Evolutionary conservation across 2,888 invertebrate genomes (phyloP), one percentile per base, ranked within the genome.

Genomic region (Mesorhabditis spiculigera): DNA sequence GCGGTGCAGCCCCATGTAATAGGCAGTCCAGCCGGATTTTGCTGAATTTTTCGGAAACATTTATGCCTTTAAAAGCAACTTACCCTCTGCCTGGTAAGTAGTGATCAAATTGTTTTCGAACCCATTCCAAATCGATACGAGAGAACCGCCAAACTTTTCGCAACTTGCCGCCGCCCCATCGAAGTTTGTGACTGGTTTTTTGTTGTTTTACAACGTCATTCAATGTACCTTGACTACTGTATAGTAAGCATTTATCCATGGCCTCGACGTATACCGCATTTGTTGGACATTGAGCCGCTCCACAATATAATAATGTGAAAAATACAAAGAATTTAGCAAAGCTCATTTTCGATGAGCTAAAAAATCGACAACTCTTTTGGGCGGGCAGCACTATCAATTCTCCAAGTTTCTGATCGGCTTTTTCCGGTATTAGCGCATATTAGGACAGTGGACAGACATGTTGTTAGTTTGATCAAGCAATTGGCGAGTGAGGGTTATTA

Each of bases 121-220:
- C 8, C 10, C 58, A 50, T 50, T 50, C 8, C n/a, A n/a, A 50
- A 50, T 50, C 10, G 58, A 50, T 10, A 50, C n/a, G 58, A 50
- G 58, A 50, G n/a, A 50, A 50, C 58, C 58, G 58, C n/a, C n/a
- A n/a, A 50, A 50, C 8, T n/a, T 50, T n/a, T 50, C 58, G 58
- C 58, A 50, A 50, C 8, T 50, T 50, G 10, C 58, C 58, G n/a
- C 58, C 8, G 58, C 58, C n/a, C 58, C 58, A 50, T 50, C 58
- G n/a, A 50, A 50, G n/a, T 50, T 50, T 50, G 58, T n/a, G n/a
- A n/a, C 58, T 50, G n/a, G n/a, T 50, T 50, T 50, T 50, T 50
- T n/a, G 8, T 13, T 10, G n/a, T 50, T 50, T 50, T 50, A 3
- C 8, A 50, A 50, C n/a, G n/a, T 13, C n/a, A 50, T 2, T 50